Base-by-base conservation (phyloP, 2,888 invertebrate genomes). In the Cheilosia soror region DNA sequence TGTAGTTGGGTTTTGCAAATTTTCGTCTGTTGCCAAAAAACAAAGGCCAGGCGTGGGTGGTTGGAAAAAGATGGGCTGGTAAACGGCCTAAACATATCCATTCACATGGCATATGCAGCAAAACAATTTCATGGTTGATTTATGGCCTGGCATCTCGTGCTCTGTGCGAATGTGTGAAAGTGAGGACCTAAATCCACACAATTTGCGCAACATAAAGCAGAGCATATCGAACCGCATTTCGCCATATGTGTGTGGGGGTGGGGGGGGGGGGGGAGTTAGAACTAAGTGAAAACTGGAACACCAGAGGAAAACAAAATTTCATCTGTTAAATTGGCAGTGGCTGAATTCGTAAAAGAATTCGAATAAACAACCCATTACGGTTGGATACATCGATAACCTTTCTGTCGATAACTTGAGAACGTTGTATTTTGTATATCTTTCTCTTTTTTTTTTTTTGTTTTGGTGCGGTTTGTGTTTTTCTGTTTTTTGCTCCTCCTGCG, bases 121-220 rank as follows among this genome's bases (percentile, higher is more conserved):
- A 85, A 85, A 80, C 81, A 85, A 85, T 85, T 85, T 85, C 84
- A 85, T 85, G 84, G 75, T 85, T 85, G 84, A 85, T 85, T 85
- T 85, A 85, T 85, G 80, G 66, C 66, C 75, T 47, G 66, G 71
- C 76, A 75, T 79, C 69, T 80, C 63, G 71, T 44, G 20, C 20
- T 20, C 20, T 20, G 20, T 20, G 20, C 33, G 49, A 53, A 71
- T 80, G 79, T 84, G 84, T 33, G 80, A 80, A 84, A 75, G 76
- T 80, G 80, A 76, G 84, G 66, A 85, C 84, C 84, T 71, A 66
- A 85, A 85, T 85, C 84, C 71, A 83, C 78, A 78, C 53, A 69
- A 71, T 77, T 83, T 72, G 65, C 78, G 63, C 72, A 66, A 78
- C 65, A 71, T 82, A 72, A 78, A 77, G 82, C 76, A 69, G 49